Base-by-base conservation (phyloP, 2,113 vertebrate species). In the Psittacara wagleri region DNA sequence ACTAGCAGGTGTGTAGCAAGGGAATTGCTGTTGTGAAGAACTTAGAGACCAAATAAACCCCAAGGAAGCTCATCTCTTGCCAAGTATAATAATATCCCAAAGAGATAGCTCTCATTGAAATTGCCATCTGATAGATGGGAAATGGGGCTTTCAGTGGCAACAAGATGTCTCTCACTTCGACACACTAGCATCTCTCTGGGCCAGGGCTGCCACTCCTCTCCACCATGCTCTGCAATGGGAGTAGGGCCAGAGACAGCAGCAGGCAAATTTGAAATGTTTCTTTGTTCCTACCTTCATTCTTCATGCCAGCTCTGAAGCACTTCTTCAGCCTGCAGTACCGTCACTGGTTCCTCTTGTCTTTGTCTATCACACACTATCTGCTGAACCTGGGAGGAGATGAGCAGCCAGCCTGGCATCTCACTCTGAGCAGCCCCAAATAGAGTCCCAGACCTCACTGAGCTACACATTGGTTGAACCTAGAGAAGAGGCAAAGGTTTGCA, bases 311-410 rank as follows among this genome's bases (percentile, higher is more conserved):
- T 86, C 98, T 97, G 97, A 98, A 98, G 92, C 98, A 98, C 48
- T 99, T 98, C 72, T 97, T 97, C 82, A 99, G 97, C 78, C 98
- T 97, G 97, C 98, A 99, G 95, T 98, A 99, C 46, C 98, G 94
- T 82, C 98, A 99, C 74, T 98, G 98, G 83, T 98, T 99, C 88
- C 98, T 97, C 97, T 99, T 99, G 96, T 99, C 98, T 92, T 98
- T 98, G 97, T 99, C 98, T 88, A 99, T 98, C 68, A 98, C 96
- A 44, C 98, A 99, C 61, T 98, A 98, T 78, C 98, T 95, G 97
- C 92, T 98, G 95, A 99, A 99, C 96, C 98, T 99, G 83, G 28
- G n/a, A 52, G 74, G 63, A 73, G 59, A 84, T 19, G 66, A 93
- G 22, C 20, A 70, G 52, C 10, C 41, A 52, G 55, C 43, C 23